Evolutionary conservation across 2,113 vertebrate species (phyloP).

Genomic region (Hippocampus barbouri): DNA sequence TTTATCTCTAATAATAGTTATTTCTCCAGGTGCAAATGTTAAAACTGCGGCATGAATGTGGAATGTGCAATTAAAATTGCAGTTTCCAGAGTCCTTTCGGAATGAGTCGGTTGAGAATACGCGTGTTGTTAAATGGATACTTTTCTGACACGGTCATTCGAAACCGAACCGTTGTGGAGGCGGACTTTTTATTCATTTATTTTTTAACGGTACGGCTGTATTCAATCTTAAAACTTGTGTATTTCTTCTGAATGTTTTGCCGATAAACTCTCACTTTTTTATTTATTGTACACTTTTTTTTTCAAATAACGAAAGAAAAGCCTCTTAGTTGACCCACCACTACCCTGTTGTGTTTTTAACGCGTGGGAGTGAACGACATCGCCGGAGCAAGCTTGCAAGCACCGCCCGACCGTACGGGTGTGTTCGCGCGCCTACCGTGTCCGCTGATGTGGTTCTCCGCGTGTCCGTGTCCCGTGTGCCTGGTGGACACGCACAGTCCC

Average conservation of each 20-base stretch:
- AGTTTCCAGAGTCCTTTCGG: no score
- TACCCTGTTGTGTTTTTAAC: constrained; percentile 38
- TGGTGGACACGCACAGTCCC: constrained; percentile 85
- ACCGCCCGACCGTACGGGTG: neutral
- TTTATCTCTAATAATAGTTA: no score
- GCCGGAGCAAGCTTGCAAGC: neutral
- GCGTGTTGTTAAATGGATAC: no score
- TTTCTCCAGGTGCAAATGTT: no score
- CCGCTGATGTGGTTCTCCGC: constrained; percentile 81
- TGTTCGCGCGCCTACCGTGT: constrained; percentile 72
- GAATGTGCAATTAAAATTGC: no score
- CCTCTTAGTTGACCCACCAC: neutral
- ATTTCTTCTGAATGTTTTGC: neutral
- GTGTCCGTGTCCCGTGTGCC: constrained; percentile 74
- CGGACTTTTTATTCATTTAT: no score
- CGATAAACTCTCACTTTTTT: neutral
- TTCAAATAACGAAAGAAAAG: neutral
- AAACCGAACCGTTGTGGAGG: neutral
- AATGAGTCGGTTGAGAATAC: no score
- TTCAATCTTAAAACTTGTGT: neutral
- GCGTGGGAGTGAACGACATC: constrained; percentile 36
- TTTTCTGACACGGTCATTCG: neutral
- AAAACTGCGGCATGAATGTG: no score
- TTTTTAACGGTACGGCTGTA: no score
- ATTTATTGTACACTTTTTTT: neutral